Evolutionary conservation across 2,113 vertebrate genomes (phyloP).

Genomic region (Chelonoidis abingdonii): DNA sequence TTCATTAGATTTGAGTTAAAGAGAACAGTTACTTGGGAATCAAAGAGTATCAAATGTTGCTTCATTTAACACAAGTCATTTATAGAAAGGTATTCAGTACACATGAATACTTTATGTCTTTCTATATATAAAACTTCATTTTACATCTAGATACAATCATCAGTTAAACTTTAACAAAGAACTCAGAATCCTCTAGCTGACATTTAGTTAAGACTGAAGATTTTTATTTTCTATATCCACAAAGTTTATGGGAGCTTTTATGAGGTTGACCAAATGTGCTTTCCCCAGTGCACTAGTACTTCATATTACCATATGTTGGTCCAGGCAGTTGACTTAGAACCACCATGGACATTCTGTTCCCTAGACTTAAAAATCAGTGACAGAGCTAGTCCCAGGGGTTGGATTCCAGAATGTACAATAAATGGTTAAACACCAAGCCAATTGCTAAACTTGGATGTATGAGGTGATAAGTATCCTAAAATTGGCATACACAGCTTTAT

Average conservation of each 20-base stretch:
- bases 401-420: not conserved
- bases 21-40: not conserved
- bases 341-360: not conserved
- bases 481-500: not conserved
- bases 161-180: not conserved
- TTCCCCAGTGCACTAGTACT: not conserved
- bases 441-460: too few species aligned
- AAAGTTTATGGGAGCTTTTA: not conserved
- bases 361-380: not conserved
- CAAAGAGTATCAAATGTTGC: not conserved
- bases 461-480: not conserved
- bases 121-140: not conserved
- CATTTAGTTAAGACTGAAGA: not conserved
- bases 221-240: not conserved
- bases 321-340: not conserved
- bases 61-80: not conserved
- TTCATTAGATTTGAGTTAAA: not conserved
- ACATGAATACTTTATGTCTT: not conserved
- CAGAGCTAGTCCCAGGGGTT: not conserved
- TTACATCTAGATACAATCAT: not conserved
- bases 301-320: not conserved
- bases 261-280: not conserved
- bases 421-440: not conserved
- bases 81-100: not conserved
- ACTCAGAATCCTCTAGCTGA: not conserved